Evolutionary conservation across 2,888 invertebrate species (phyloP), one percentile per base, ranked within the genome.

Genomic region (Drosophila kokeensis): DNA sequence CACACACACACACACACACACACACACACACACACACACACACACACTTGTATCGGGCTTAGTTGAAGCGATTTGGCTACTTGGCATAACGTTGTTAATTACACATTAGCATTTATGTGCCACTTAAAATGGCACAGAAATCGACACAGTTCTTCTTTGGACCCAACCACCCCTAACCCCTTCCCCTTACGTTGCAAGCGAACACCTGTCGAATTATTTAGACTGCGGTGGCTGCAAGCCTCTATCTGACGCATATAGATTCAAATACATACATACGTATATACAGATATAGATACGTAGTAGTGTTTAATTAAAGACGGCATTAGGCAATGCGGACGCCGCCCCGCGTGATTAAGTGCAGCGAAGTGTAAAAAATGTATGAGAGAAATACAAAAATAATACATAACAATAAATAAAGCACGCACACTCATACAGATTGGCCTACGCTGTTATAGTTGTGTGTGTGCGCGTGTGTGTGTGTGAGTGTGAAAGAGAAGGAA

Each of bases 341-440:
- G 73, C 79, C 40, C 76, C 77, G 81, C 84, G 87, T 87, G 78
- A 78, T 87, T 78, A 73, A 84, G 82, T 89, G 89, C 86, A 86
- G 50, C 86, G 80, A 80, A 62, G 86, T 84, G 87, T 87, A 84
- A 77, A 82, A 80, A 81, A 66, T 76, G 73, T 67, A 74, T 59
- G 61, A 73, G 71, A 71, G 66, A 70, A 38, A 74, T 52, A 67
- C 57, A 69, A 48, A 70, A 75, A 76, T 73, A 70, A 79, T 60
- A 67, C 15, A 80, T 68, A 72, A 63, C 58, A 67, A 80, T 58
- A 68, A 61, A 71, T 53, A 61, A 62, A n/a, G 36, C 58, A 61
- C 67, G 15, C 11, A 48, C 5, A 59, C 52, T 32, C 55, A 48
- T 54, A 42, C 59, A 49, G 24, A 38, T 36, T 36, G 2, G 38